A percentile compares a stretch with the other conserved stretches of the same genome.
These are phyloP conservation scores for Tinea pellionella DNA, from an alignment of 2,888 invertebrate species.

Conservation along the genomic window DNA sequence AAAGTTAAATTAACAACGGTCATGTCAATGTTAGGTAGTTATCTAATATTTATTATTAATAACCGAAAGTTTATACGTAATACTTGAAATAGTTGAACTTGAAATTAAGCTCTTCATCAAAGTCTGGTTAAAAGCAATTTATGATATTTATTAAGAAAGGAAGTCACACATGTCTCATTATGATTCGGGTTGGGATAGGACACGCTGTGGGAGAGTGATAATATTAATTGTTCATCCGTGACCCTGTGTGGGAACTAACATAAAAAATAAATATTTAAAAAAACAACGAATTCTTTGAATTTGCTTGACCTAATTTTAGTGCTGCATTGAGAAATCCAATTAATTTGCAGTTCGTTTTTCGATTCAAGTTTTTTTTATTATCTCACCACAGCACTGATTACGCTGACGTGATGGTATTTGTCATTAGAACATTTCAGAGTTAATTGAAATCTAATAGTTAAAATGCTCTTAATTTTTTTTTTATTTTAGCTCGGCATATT, in stretches of 20 bases:
- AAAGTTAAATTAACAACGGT: no score
- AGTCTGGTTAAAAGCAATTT: neutral
- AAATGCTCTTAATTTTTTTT: neutral
- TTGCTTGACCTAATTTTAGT: neutral
- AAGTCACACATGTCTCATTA: constrained; percentile 1
- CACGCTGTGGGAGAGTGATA: constrained; percentile 9
- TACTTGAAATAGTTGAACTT: neutral
- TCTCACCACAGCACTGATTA: neutral
- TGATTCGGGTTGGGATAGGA: constrained; percentile 4
- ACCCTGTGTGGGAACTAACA: constrained; percentile 1
- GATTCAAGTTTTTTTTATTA: neutral
- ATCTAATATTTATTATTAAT: neutral
- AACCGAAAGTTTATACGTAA: neutral
- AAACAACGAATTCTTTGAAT: neutral
- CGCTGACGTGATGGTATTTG: neutral
- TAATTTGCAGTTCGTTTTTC: neutral
- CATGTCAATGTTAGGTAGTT: neutral
- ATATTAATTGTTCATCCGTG: neutral
- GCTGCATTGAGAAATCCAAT: neutral
- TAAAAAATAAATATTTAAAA: neutral
- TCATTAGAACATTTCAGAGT: neutral
- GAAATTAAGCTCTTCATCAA: neutral
- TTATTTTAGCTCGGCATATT: no score
- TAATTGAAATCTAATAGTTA: neutral
- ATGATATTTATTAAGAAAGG: neutral